Evolutionary conservation across 2,797 vertebrate species (phyloP), one percentile per base, ranked within the genome.

Genomic region (Nasua narica): DNA sequence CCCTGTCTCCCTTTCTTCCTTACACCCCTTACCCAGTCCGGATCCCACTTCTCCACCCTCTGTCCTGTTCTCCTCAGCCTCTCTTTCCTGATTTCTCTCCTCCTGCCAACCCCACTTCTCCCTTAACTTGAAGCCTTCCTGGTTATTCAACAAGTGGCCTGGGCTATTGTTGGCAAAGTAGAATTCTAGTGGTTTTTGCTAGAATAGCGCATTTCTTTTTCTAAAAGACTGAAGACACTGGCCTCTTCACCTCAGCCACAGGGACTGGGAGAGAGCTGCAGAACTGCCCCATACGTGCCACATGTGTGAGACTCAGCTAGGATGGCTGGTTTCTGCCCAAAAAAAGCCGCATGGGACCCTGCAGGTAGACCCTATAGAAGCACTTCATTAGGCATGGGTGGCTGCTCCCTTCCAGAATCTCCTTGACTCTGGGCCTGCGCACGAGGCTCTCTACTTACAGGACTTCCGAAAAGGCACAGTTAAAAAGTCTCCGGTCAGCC

Each of bases 391-490:
- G 21, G 35, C 35, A 35, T 35, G 15, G 60, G 40, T 3, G 37
- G 5, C 7, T 11, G 8, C 15, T 69, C 25, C 74, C 70, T 81
- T 56, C 78, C 12, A 46, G 91, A 84, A 29, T 40, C 60, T 29
- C 90, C 62, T 40, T 37, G 58, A 93, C 58, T 23, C 58, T 86
- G 89, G 13, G 15, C 52, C 79, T 82, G 50, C 48, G 7, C 88
- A 11, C 12, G 23, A 2, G 13, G n/a, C 46, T 56, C 12, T 43
- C 1, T n/a, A 50, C 19, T 15, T 82, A 8, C 9, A 23, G 46
- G 10, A 43, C n/a, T 77, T 89, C 62, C 87, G 56, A 46, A 88
- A 91, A 87, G 83, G 14, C 25, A 76, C 58, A 84, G 7, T 67
- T 76, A 32, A 8, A 18, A 94, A 74, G 25, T 74, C 0, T 11